Evolutionary conservation across 2,797 vertebrate genomes (phyloP), one percentile per base, ranked within the genome.

Genomic region (Remorina albescens): DNA sequence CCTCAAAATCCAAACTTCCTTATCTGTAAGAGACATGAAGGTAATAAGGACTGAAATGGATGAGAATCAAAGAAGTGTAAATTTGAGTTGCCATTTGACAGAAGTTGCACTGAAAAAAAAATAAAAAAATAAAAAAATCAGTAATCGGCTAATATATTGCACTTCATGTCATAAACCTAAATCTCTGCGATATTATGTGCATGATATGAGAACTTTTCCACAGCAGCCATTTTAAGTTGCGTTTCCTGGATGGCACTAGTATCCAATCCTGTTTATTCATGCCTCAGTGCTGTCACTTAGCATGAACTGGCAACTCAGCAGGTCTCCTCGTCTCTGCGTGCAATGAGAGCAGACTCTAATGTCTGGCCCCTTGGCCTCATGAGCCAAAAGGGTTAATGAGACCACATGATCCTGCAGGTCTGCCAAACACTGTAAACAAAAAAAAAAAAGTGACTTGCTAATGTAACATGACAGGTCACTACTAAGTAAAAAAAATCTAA

Each of bases 301-400:
- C 78, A 62, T 78, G 86, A 78, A 57, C 39, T 62, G 71, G 57
- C 85, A 78, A 69, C 87, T 82, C 76, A 71, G 84, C 82, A n/a
- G 71, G 84, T 64, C 42, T 81, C 58, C 74, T 86, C 85, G 88
- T 89, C 83, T 77, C 79, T 70, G 78, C 83, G 76, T 65, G 72
- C 76, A 84, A 32, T n/a, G 70, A 77, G 69, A 71, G 69, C 77
- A 53, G 83, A 84, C 67, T 67, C 49, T 2, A 28, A 76, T 63
- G 76, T 84, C 88, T 89, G 89, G 57, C 82, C 80, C 61, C 60
- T 71, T 67, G 81, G 85, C 83, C 79, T 80, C 41, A 9, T 49
- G 70, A 50, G 60, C 58, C 23, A 61, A 28, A 37, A 74, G 54
- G 71, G 69, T 79, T 68, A 51, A 68, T 49, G 67, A 76, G 67